These are phyloP conservation scores for Xerus inauris DNA, from an alignment of 2,113 vertebrate species.

Conservation along the genomic window DNA sequence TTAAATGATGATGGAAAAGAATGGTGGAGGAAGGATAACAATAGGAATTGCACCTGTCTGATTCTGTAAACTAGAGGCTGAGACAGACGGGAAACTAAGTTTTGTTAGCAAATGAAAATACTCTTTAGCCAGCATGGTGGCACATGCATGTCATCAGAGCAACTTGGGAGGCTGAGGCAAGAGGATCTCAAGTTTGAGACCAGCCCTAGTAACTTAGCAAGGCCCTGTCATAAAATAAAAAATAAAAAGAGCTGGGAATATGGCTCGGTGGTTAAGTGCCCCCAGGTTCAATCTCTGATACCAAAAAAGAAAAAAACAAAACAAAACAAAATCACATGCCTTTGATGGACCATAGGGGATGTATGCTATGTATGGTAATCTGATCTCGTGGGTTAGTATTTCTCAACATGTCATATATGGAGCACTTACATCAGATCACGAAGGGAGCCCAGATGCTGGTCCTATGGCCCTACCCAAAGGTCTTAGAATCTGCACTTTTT, in stretches of 20 bases:
- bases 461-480: background rate
- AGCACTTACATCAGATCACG: background rate
- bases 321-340: background rate
- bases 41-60: background rate
- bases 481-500: background rate
- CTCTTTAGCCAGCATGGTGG: too few species aligned
- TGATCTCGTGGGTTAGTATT: background rate
- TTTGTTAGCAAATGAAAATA: constrained; percentile 9
- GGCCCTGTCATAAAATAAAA: too few species aligned
- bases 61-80: background rate
- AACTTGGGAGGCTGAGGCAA: too few species aligned
- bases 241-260: too few species aligned
- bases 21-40: background rate
- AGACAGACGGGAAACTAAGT: background rate
- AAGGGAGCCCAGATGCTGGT: background rate
- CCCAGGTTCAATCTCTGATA: too few species aligned
- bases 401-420: background rate
- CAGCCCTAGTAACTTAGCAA: too few species aligned
- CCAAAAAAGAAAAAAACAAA: too few species aligned
- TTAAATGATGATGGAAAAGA: background rate
- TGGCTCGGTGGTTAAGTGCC: too few species aligned
- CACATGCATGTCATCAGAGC: too few species aligned
- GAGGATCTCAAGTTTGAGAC: too few species aligned
- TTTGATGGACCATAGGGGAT: background rate
- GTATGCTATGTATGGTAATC: background rate